phyloP scores from a whole-genome alignment of 2,888 invertebrate species.

The Cartodere bifasciata region DNA sequence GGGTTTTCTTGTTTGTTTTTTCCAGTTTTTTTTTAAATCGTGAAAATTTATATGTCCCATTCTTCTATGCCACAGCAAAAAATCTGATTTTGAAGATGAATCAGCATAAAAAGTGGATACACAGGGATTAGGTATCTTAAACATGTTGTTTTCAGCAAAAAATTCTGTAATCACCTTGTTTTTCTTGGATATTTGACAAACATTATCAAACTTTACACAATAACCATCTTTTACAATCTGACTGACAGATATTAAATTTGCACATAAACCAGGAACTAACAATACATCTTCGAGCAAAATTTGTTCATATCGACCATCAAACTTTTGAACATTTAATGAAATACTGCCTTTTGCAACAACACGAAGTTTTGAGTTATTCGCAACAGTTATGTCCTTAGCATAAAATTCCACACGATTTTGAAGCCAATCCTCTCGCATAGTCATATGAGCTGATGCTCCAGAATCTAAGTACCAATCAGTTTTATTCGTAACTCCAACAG shows the following conservation, averaged over 20 bases:
- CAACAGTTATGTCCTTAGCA: conserved; percentile 5
- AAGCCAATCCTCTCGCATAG: not conserved
- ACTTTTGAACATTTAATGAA: not conserved
- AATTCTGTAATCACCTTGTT: not conserved
- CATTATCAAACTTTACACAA: conserved; percentile 13
- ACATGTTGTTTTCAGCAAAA: not conserved
- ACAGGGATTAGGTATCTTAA: conserved; percentile 1
- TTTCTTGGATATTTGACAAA: conserved; percentile 2
- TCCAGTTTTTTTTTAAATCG: conserved; percentile 7
- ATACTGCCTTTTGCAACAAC: conserved; percentile 2
- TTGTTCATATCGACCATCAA: not conserved
- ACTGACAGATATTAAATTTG: conserved; percentile 14
- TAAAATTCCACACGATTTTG: not conserved
- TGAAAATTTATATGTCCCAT: conserved; percentile 12
- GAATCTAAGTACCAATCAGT: conserved; percentile 2
- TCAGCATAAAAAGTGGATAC: too few species aligned
- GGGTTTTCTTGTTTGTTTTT: conserved; percentile 3
- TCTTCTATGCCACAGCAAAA: conserved; percentile 12
- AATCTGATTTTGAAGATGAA: not conserved
- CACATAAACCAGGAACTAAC: conserved; percentile 13
- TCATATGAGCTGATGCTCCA: not conserved
- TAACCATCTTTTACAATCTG: conserved; percentile 14
- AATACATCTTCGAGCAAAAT: conserved; percentile 11
- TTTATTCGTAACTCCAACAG: not conserved
- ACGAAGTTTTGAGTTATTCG: conserved; percentile 4